Percentiles rank a stretch among this genome's conserved stretches.
Conservation (phyloP, 2,888 invertebrate species). For the Allolobophora icterica region DNA sequence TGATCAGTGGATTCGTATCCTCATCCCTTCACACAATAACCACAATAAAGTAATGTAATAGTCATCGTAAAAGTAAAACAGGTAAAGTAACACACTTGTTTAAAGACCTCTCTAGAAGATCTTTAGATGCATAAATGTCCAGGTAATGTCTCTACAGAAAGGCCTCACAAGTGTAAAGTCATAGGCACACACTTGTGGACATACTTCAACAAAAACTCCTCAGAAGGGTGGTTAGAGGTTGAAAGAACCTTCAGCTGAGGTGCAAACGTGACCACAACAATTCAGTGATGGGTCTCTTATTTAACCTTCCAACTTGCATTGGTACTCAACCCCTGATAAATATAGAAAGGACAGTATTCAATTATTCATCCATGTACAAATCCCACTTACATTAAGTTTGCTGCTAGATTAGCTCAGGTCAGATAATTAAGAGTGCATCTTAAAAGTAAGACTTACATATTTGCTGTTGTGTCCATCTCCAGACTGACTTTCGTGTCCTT, state of each 20-base stretch:
- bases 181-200: neutral
- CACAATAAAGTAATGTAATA: neutral
- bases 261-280: slow-evolving; percentile 8
- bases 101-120: neutral
- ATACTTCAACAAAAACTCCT: neutral
- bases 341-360: neutral
- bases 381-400: neutral
- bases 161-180: neutral
- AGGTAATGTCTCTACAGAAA: neutral
- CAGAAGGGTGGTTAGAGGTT: neutral
- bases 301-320: neutral
- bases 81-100: neutral
- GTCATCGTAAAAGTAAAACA: neutral
- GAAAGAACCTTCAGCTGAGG: neutral
- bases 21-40: neutral
- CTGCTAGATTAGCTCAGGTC: neutral
- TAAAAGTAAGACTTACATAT: neutral
- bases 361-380: neutral
- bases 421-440: neutral
- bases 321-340: neutral
- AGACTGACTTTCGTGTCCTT: neutral
- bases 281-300: neutral
- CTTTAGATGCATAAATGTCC: neutral
- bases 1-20: neutral
- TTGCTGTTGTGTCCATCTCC: neutral